Evolutionary conservation across 2,888 invertebrate species (phyloP), one percentile per base, ranked within the genome.

Genomic region (Heliconius erato): DNA sequence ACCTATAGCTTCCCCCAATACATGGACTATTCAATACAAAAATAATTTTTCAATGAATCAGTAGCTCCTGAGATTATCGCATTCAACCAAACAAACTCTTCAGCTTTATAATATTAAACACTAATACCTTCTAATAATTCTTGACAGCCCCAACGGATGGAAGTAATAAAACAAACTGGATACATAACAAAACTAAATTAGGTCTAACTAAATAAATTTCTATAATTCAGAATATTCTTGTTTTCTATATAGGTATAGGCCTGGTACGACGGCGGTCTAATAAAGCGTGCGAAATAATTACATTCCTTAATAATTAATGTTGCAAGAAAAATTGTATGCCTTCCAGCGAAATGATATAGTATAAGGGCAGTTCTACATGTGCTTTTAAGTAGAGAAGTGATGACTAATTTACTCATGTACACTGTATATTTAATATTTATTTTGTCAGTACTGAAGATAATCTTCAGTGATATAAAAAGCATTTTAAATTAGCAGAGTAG

Each of bases 311-410:
- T 78, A 78, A 78, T 78, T 78, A 78, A 78, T 65, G 67, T 78
- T 78, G 78, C 67, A 81, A 81, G 77, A 63, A 78, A 71, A 81
- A 91, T 91, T 91, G 92, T 92, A 94, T 92, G 94, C 94, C 95
- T 94, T 93, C 91, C 91, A 94, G 94, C 93, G 89, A 88, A 93
- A 94, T 94, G 94, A 94, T 95, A 94, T 92, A 89, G 72, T 26
- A 44, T 72, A 72, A 72, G 72, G 72, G 72, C 44, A 1, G n/a
- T 16, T n/a, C 16, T 26, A 44, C 44, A 72, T 0, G 44, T 72
- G 16, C 44, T n/a, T 40, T 71, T n/a, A 40, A 14, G 26, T 40
- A 40, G 35, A 40, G 9, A 9, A 40, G 9, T 9, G 35, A 40
- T 1, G 35, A 1, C 35, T 9, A 9, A 40, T 40, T 9, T 9